Conservation (phyloP, 2,888 invertebrate genomes). For the Hydropsyche betteni region DNA sequence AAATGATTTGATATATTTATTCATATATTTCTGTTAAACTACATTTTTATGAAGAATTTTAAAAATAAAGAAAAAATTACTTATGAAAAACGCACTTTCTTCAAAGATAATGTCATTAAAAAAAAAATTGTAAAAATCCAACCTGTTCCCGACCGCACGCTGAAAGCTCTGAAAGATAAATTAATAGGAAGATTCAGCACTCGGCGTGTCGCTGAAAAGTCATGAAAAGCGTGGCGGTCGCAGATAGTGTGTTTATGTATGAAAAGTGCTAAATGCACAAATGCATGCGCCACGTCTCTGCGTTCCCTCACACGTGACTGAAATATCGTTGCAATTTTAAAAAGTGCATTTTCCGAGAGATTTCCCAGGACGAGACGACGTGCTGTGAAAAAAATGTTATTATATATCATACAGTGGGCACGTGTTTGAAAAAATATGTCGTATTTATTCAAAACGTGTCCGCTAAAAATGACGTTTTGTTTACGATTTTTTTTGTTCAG, state of each 20-base stretch:
- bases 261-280: constrained; percentile 14
- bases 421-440: too few species aligned
- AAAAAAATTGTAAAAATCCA: not conserved
- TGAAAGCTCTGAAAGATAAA: constrained; percentile 13
- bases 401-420: too few species aligned
- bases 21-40: too few species aligned
- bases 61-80: too few species aligned
- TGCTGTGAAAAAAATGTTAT: not conserved
- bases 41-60: too few species aligned
- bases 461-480: too few species aligned
- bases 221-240: constrained; percentile 7
- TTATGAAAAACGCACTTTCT: too few species aligned
- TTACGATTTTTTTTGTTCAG: too few species aligned
- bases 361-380: constrained; percentile 12
- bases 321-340: constrained; percentile 17
- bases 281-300: not conserved
- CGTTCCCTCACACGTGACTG: constrained; percentile 15
- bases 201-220: not conserved
- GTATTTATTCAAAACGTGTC: too few species aligned
- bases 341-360: not conserved
- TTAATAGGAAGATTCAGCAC: not conserved
- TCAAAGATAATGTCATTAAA: too few species aligned
- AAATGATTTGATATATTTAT: too few species aligned
- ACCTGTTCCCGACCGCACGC: too few species aligned
- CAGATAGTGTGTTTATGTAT: constrained; percentile 7